Evolutionary conservation across 2,888 invertebrate genomes (phyloP), one percentile per base, ranked within the genome.

Genomic region (Aspidapion aeneum): DNA sequence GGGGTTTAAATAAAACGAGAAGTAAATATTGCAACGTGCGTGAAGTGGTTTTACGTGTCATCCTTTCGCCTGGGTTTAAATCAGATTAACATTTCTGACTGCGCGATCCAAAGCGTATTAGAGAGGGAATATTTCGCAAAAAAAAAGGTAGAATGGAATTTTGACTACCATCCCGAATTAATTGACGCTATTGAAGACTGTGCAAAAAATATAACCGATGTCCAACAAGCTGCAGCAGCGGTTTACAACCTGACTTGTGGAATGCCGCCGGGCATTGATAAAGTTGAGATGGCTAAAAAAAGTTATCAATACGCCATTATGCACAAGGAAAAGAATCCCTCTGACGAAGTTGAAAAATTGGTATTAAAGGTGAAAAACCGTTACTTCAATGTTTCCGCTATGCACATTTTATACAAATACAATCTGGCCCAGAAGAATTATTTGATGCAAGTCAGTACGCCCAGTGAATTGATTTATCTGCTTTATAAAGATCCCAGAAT

Each of bases 401-500:
- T 78, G 56, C 82, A 84, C 68, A 81, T 83, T 64, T 71, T 85
- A 19, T 75, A 82, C 62, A 75, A 70, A 12, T 74, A 82, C 69
- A 78, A 80, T 60, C 74, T 85, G 54, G 79, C 77, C 1, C 76
- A 77, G 16, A 71, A 79, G 1, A 75, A 77, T 50, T 85, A 84
- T 72, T 67, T 82, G 5, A 70, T 75, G 60, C 70, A 82, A 21
- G 78, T 81, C 1, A 71, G 74, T 21, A 73, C 78, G 61, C 82
- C 83, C 0, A 66, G 76, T 16, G 78, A 79, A 51, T 70, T 85
- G 50, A 78, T 84, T 1, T 73, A 74, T 54, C 78, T 79, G 59
- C 72, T 85, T 5, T 85, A 84, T 71, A 74, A 74, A 64, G 82
- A 84, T 69, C 77, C 81, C 19, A 79, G 82, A 55, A 82, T 84